Evolutionary conservation across 2,797 vertebrate genomes (phyloP).

Genomic region (Eupleurogrammus muticus): DNA sequence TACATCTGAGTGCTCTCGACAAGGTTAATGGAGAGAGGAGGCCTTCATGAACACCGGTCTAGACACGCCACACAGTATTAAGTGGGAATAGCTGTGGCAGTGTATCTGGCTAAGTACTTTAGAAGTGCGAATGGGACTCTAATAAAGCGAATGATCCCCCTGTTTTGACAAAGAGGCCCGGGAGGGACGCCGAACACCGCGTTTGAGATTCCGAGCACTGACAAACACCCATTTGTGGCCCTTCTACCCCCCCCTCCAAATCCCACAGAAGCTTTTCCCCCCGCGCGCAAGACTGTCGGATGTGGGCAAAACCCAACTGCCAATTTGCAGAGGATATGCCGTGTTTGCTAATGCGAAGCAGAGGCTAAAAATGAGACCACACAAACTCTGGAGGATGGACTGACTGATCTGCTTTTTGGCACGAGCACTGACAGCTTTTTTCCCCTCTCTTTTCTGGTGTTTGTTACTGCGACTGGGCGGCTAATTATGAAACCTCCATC

Average conservation of each 20-base stretch:
- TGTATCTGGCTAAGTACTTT: constrained; percentile 76
- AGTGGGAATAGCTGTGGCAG: constrained; percentile 75
- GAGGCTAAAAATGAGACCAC: constrained; percentile 80
- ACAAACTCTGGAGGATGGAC: constrained; percentile 76
- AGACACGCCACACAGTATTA: constrained; percentile 78
- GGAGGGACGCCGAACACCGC: constrained; percentile 67
- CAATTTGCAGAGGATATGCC: constrained; percentile 83
- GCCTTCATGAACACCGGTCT: constrained; percentile 74
- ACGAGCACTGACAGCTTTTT: constrained; percentile 40
- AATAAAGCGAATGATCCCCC: constrained; percentile 79
- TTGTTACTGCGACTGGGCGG: constrained; percentile 60
- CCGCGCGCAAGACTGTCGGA: constrained; percentile 74
- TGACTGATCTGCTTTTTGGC: constrained; percentile 68
- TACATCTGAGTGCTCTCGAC: constrained; percentile 80
- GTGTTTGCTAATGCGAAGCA: constrained; percentile 82
- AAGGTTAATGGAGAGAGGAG: constrained; percentile 83
- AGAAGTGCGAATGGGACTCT: constrained; percentile 74
- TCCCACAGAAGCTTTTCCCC: constrained; percentile 78
- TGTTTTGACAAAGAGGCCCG: constrained; percentile 80
- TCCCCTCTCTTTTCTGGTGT: constrained; percentile 25
- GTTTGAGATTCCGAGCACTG: constrained; percentile 79
- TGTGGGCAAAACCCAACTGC: constrained; percentile 81
- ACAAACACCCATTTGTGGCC: constrained; percentile 82
- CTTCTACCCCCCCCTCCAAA: constrained; percentile 68
- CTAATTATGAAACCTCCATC: constrained; percentile 73